Evolutionary conservation across 2,113 vertebrate genomes (phyloP).

Genomic region (Calyptomena viridis): DNA sequence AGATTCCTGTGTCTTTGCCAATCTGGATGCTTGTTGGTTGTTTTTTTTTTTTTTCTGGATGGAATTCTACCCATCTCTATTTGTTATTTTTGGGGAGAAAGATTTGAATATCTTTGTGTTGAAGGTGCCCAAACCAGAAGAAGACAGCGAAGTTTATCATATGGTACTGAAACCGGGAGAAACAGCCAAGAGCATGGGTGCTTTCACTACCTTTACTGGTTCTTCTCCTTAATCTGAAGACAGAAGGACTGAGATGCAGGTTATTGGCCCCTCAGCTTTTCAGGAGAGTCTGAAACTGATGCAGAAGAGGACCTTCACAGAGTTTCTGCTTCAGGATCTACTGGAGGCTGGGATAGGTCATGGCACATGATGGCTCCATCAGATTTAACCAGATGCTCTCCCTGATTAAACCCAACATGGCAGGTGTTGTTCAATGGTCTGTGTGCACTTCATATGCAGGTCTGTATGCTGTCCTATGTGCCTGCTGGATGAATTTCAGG

Average conservation of each 20-base stretch:
- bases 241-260: neutral
- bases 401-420: neutral
- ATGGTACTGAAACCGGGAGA: neutral
- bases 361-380: rapidly evolving
- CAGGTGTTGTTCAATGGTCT: neutral
- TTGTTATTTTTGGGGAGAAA: neutral
- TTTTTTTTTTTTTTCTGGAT: neutral
- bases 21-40: neutral
- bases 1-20: neutral
- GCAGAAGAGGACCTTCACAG: neutral
- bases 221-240: neutral
- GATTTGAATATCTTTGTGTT: neutral
- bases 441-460: neutral
- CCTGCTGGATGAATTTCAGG: neutral
- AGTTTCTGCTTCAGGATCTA: neutral
- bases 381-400: too few relatives aligned
- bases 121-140: neutral
- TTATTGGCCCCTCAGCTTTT: neutral
- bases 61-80: neutral
- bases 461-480: too few relatives aligned
- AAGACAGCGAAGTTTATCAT: neutral
- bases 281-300: neutral
- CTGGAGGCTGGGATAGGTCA: neutral
- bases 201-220: neutral
- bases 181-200: neutral